Percentiles rank a stretch among this genome's conserved stretches.
These are phyloP conservation scores for Chrysochloris asiatica DNA, from an alignment of 2,113 vertebrate species.

Conservation along the genomic window DNA sequence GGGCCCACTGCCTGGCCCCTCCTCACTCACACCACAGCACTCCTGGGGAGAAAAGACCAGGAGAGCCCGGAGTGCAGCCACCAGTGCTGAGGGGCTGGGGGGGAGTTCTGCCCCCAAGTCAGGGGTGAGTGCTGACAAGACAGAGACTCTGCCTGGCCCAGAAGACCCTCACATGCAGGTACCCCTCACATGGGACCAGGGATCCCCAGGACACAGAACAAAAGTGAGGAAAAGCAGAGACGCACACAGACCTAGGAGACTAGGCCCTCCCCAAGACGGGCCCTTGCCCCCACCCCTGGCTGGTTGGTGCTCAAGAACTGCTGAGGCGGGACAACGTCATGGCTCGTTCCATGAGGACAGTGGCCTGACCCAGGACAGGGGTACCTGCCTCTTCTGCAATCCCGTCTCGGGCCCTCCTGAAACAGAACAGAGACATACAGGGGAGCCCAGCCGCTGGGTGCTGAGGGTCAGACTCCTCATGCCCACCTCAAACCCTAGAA, in stretches of 20 bases:
- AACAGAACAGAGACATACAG: neutral
- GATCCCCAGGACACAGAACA: neutral
- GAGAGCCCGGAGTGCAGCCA: too few relatives aligned
- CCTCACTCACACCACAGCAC: neutral
- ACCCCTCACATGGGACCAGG: neutral
- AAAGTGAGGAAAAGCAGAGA: neutral
- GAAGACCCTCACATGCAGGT: neutral
- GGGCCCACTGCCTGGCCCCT: too few relatives aligned
- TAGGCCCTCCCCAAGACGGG: neutral
- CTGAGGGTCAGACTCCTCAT: neutral
- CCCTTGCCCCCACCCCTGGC: rapidly evolving
- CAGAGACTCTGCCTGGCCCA: neutral
- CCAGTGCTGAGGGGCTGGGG: too few relatives aligned
- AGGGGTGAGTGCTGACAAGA: too few relatives aligned
- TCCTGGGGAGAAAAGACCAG: neutral
- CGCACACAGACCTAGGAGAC: neutral
- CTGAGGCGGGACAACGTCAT: too few relatives aligned
- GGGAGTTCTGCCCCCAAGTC: neutral
- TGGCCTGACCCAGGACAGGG: neutral
- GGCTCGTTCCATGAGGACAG: neutral
- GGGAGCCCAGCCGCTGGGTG: neutral
- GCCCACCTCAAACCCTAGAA: neutral
- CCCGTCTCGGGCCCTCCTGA: neutral
- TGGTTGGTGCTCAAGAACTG: neutral
- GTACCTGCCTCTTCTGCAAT: rapidly evolving